Percentiles rank a stretch among this genome's conserved stretches.
phyloP scores from a whole-genome alignment of 2,797 vertebrate species.

The Dryobates pubescens region DNA sequence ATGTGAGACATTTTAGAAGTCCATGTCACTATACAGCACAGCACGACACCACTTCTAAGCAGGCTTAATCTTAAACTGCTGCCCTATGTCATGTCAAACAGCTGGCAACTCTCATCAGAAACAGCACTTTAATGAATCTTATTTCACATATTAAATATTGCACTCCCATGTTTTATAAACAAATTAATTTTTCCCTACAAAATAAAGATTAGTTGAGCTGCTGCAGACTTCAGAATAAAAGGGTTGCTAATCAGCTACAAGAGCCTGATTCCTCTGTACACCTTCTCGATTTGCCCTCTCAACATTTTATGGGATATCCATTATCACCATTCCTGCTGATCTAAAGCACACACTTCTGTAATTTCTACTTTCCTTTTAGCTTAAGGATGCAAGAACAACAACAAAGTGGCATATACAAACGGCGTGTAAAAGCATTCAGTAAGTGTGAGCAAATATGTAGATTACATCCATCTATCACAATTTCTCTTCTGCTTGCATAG shows the following conservation, averaged over 20 bases:
- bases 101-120: conserved; percentile 48
- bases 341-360: neutral
- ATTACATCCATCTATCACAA: neutral
- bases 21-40: neutral
- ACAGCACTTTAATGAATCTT: conserved; percentile 45
- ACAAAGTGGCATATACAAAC: neutral
- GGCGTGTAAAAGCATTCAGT: neutral
- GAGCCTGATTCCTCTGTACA: neutral
- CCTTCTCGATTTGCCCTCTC: neutral
- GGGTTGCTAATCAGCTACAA: neutral
- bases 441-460: conserved; percentile 10
- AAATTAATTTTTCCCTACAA: conserved; percentile 55
- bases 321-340: neutral
- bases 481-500: neutral
- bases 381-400: neutral
- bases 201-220: conserved; percentile 21
- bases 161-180: conserved; percentile 61
- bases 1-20: neutral
- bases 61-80: conserved; percentile 2
- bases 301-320: neutral
- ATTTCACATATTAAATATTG: conserved; percentile 35
- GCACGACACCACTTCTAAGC: neutral
- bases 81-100: conserved; percentile 36
- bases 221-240: conserved; percentile 24
- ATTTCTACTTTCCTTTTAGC: neutral